phyloP scores from a whole-genome alignment of 92 coral and sea anemone species.

The Epizoanthus ramosus region DNA sequence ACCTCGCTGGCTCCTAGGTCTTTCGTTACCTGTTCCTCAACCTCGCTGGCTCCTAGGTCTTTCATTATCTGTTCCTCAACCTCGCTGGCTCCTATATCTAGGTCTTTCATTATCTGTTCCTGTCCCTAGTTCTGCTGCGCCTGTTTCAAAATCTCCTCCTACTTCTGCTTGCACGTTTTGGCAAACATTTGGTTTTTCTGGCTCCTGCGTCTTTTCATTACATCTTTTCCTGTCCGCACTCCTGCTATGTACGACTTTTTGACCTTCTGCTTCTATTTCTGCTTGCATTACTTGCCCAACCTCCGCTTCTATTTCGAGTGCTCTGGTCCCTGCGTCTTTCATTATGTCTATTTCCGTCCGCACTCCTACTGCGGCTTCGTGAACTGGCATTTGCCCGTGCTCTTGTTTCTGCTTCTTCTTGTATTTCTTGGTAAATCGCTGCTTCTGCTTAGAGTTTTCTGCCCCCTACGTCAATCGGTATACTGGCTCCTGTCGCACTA shows the following conservation, averaged over 20 bases:
- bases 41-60: no score
- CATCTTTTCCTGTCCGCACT: background rate
- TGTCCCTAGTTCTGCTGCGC: background rate
- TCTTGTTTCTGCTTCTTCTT: background rate
- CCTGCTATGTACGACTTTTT: conserved; percentile 1
- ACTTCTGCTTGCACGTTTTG: conserved; percentile 3
- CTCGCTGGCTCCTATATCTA: no score
- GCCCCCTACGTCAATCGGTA: no score
- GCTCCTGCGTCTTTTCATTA: background rate
- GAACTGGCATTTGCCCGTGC: background rate
- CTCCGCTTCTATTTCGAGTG: background rate
- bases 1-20: no score
- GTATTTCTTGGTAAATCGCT: no score
- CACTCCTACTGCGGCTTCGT: background rate
- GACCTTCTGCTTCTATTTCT: background rate
- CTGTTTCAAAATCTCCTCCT: background rate
- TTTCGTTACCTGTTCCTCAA: no score
- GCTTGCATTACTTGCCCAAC: conserved; percentile 2
- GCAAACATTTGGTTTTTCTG: background rate
- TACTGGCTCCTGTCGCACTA: background rate
- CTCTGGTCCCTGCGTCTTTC: background rate
- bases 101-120: no score
- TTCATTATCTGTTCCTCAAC: no score
- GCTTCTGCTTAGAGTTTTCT: no score
- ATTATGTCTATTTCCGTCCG: background rate